Evolutionary conservation across 2,113 vertebrate species (phyloP), one percentile per base, ranked within the genome.

Genomic region (Agapornis roseicollis): DNA sequence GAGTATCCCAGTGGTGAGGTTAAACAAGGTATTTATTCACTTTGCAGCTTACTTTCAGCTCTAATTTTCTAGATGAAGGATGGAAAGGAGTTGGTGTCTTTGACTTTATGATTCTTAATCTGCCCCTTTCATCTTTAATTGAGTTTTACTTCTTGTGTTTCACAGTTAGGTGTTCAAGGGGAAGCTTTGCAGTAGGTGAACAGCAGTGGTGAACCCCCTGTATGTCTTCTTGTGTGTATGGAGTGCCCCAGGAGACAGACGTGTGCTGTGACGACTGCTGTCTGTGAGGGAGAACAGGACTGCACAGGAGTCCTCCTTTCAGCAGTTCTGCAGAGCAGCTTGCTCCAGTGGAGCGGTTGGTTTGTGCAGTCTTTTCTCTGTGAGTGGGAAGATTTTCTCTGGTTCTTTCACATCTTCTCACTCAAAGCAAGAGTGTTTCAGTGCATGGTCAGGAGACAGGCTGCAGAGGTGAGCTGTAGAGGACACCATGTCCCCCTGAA

Each of bases 81-180:
- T 47, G 55, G 82, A 80, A 91, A 63, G 39, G 41, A 91, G 58
- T 90, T 2, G 0, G 42, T 68, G 79, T 80, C 10, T 96, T 74
- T 77, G 69, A 88, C 79, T 88, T 93, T 24, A 50, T 2, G 10
- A 58, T 37, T 31, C 56, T 22, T 94, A 69, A 94, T 93, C 87
- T 91, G 13, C 35, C 80, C 68, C 47, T 88, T 94, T 88, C 71
- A 82, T 95, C 81, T 91, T 89, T 84, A 89, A 80, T 52, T 81
- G 63, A 3, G 0, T 93, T 94, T 94, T 96, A 60, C 17, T 89
- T 79, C 80, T 72, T 35, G 56, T 91, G 29, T 88, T 94, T 85
- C 60, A 53, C 87, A 80, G 87, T 63, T 66, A 73, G 58, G 4
- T 77, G 58, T 89, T 77, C 60, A 39, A 46, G 71, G 66, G 78